Evolutionary conservation across 2,888 invertebrate genomes (phyloP), one percentile per base, ranked within the genome.

Genomic region (Spialia ferax): DNA sequence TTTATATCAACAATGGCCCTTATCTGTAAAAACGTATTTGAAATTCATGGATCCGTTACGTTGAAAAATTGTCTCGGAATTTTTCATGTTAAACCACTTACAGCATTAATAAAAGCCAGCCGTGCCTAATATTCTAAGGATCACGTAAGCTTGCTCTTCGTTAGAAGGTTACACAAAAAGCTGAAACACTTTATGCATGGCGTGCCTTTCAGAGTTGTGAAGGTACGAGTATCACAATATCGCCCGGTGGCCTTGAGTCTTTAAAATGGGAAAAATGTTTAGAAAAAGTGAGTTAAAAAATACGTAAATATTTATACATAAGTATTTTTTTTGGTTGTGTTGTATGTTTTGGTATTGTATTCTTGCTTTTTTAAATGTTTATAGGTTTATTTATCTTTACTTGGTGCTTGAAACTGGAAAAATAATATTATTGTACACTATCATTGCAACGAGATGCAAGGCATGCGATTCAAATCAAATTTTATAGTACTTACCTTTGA

Each of bases 1-100:
- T 90, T 91, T 90, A 90, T 88, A 88, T 91, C 86, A 87, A 88
- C 89, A 89, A 88, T 84, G 82, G 81, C 83, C 83, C 89, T 91
- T 91, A 90, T 90, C 90, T 88, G 78, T 85, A 86, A 87, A 88
- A 89, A 84, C 85, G 85, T 87, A 89, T 90, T 91, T 88, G 87
- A 88, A 90, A 89, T 91, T 89, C 89, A 89, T 88, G 87, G 85
- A 82, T 82, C 82, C 79, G 84, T 79, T 81, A 84, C 80, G 86
- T 84, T 88, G 86, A 88, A 90, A 91, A 87, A 89, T 85, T 85
- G 85, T 87, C 84, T 85, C 78, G 78, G 83, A 85, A 3, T 42
- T 84, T 84, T 85, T 86, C 85, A 88, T 82, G 85, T 85, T 82
- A 84, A 85, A 83, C 79, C 83, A 81, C 79, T 85, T 80, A 83